phyloP scores from a whole-genome alignment of 2,888 invertebrate genomes.

The Troides helena region DNA sequence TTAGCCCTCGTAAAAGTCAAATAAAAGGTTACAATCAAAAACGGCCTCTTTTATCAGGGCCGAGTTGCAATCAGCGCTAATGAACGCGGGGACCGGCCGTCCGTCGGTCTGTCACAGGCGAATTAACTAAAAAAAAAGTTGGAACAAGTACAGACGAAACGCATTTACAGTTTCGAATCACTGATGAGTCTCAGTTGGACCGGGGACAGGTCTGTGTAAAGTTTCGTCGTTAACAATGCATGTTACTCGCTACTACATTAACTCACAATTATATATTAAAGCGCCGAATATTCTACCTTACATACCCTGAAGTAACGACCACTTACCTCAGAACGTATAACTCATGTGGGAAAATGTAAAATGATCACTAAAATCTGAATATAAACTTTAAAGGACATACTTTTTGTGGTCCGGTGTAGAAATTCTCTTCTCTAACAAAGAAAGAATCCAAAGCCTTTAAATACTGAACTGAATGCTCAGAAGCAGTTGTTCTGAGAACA shows the following conservation, averaged over 20 bases:
- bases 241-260: slow-evolving; percentile 1
- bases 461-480: too few species aligned
- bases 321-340: background rate
- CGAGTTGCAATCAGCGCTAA: slow-evolving; percentile 60
- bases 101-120: slow-evolving; percentile 47
- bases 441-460: too few species aligned
- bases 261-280: background rate
- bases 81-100: slow-evolving; percentile 47
- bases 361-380: too few species aligned
- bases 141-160: slow-evolving; percentile 36
- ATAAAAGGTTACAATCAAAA: slow-evolving; percentile 31
- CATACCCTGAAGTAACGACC: background rate
- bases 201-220: slow-evolving; percentile 14
- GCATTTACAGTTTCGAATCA: slow-evolving; percentile 40
- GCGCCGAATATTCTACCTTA: background rate
- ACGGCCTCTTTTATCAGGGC: slow-evolving; percentile 34
- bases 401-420: too few species aligned
- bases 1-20: slow-evolving; percentile 29
- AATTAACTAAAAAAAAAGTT: slow-evolving; percentile 45
- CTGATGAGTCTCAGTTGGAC: slow-evolving; percentile 28
- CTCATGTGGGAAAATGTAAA: too few species aligned
- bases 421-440: too few species aligned
- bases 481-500: too few species aligned
- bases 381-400: too few species aligned
- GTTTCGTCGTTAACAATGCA: slow-evolving; percentile 24